These are phyloP conservation scores for Axea sp. DNA, from an alignment of 2,888 invertebrate genomes.

Conservation along the genomic window DNA sequence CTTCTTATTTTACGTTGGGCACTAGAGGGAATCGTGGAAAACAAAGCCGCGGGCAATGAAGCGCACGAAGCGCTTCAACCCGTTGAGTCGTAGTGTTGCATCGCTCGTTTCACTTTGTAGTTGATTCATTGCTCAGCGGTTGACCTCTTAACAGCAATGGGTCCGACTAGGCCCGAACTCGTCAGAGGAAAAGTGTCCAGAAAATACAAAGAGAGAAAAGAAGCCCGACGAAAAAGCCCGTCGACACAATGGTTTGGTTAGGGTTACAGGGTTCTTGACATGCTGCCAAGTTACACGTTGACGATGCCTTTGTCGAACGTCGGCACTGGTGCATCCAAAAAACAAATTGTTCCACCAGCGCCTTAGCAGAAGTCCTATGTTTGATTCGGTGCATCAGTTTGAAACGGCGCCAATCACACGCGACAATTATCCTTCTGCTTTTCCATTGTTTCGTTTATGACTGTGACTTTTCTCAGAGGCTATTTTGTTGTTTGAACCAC, in stretches of 20 bases:
- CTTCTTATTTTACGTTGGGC: conserved; percentile 50
- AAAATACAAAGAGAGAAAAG: conserved; percentile 72
- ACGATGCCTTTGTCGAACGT: conserved; percentile 67
- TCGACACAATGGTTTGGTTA: conserved; percentile 69
- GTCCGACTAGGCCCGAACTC: conserved; percentile 16
- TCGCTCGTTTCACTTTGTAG: conserved; percentile 62
- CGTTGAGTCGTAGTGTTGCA: conserved; percentile 64
- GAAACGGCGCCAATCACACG: conserved; percentile 78
- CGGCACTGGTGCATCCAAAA: conserved; percentile 63
- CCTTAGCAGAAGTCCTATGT: conserved; percentile 66
- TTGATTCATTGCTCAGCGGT: conserved; percentile 52
- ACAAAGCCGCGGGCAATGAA: conserved; percentile 70
- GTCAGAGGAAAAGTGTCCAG: conserved; percentile 52
- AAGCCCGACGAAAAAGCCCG: conserved; percentile 58
- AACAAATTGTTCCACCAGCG: conserved; percentile 57
- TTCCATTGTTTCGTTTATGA: conserved; percentile 42
- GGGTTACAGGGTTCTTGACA: conserved; percentile 78
- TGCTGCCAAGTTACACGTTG: conserved; percentile 77
- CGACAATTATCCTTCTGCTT: conserved; percentile 61
- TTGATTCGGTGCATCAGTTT: conserved; percentile 74
- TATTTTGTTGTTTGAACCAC: conserved; percentile 11
- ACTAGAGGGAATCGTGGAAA: conserved; percentile 61
- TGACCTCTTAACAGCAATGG: conserved; percentile 39
- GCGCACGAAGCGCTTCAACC: conserved; percentile 65
- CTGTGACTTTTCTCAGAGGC: conserved; percentile 23